Evolutionary conservation across 2,113 vertebrate genomes (phyloP).

Genomic region (Urocitellus parryii): DNA sequence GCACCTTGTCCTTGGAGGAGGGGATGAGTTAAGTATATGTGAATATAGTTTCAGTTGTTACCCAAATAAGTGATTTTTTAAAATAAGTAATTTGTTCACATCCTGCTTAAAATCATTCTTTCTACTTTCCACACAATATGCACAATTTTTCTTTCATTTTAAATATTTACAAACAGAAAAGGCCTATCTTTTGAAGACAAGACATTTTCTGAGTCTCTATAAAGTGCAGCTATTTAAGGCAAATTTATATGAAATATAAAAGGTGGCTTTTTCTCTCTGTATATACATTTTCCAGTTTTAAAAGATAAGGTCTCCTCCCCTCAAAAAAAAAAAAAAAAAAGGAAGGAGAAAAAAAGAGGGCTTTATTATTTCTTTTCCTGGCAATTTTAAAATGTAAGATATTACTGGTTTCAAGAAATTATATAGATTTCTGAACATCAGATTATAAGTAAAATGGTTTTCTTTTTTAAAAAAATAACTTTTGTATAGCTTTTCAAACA

Average conservation of each 20-base stretch:
- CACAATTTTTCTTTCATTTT: conserved; percentile 82
- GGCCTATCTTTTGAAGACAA: conserved; percentile 83
- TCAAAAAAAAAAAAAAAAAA: conserved; percentile 82
- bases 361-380: conserved; percentile 77
- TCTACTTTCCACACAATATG: conserved; percentile 77
- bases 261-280: conserved; percentile 86
- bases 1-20: neutral
- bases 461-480: conserved; percentile 79
- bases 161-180: conserved; percentile 89
- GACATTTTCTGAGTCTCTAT: conserved; percentile 86
- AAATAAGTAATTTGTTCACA: conserved; percentile 53
- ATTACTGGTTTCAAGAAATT: conserved; percentile 67
- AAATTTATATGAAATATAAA: conserved; percentile 91
- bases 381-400: conserved; percentile 72
- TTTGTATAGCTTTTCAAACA: conserved; percentile 80
- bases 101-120: conserved; percentile 52
- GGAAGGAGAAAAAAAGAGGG: conserved; percentile 70
- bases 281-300: conserved; percentile 85
- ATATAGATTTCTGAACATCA: conserved; percentile 69
- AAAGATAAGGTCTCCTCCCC: conserved; percentile 81
- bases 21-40: conserved; percentile 2
- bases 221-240: conserved; percentile 94
- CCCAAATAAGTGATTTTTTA: conserved; percentile 36
- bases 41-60: conserved; percentile 48
- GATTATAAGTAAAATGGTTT: conserved; percentile 66